Evolutionary conservation across 2,797 vertebrate genomes (phyloP).

Genomic region (Periophthalmus magnuspinnatus): DNA sequence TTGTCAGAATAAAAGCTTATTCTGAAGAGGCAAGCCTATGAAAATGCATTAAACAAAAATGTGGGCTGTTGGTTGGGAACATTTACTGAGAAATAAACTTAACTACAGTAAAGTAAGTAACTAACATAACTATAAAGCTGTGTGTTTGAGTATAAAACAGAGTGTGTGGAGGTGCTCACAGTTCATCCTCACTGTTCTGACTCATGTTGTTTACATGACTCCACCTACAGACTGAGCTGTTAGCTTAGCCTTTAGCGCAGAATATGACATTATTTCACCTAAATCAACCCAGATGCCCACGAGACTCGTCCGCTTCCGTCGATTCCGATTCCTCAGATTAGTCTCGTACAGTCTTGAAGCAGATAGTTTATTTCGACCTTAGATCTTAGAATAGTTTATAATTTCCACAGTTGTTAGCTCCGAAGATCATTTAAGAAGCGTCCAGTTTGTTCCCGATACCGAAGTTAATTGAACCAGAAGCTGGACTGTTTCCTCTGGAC

Average conservation of each 20-base stretch:
- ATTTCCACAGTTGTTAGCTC: neutral
- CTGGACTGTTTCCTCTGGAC: neutral
- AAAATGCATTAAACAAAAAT: neutral
- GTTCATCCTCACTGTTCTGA: neutral
- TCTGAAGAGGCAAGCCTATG: too few relatives aligned
- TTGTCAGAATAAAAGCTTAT: too few relatives aligned
- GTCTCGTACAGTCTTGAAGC: conserved; percentile 66
- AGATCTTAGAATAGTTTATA: too few relatives aligned
- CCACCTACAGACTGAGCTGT: conserved; percentile 12
- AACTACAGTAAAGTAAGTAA: too few relatives aligned
- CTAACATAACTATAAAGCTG: too few relatives aligned
- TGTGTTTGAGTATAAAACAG: neutral
- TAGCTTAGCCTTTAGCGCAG: too few relatives aligned
- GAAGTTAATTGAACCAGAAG: neutral
- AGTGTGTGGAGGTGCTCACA: neutral
- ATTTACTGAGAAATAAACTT: neutral
- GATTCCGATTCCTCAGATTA: conserved; percentile 41
- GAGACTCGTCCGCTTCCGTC: conserved; percentile 36
- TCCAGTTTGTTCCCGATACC: conserved; percentile 25
- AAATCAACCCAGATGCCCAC: conserved; percentile 24
- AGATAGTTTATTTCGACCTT: conserved; percentile 35
- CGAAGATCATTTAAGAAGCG: conserved; percentile 23
- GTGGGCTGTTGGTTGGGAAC: neutral
- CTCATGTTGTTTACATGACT: conserved; percentile 9
- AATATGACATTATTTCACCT: too few relatives aligned